Evolutionary conservation across 2,797 vertebrate species (phyloP).

Genomic region (Rhynchonycteris naso): DNA sequence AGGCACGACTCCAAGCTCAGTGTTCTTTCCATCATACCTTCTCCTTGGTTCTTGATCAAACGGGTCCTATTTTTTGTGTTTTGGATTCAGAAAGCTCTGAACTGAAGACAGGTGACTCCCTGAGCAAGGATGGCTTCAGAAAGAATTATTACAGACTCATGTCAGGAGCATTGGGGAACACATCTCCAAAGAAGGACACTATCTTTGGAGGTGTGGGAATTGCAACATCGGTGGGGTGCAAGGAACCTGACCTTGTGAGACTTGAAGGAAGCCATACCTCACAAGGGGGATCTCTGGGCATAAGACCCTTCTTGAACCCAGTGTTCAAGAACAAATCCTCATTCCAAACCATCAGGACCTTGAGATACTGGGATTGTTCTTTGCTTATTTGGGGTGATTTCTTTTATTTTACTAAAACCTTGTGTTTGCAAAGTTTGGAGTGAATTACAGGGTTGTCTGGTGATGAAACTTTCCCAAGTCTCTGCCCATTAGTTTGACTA

Average conservation of each 20-base stretch:
- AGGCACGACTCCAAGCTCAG: not conserved
- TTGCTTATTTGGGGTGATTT: slow-evolving; percentile 7
- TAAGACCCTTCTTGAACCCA: not conserved
- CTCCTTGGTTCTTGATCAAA: not conserved
- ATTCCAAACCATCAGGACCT: not conserved
- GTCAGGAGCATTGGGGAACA: not conserved
- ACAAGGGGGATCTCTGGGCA: not conserved
- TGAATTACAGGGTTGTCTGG: not conserved
- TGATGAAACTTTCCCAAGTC: not conserved
- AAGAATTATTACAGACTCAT: not conserved
- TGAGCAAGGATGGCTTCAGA: not conserved
- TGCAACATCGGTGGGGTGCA: not conserved
- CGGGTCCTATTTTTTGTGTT: not conserved
- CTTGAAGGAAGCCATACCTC: not conserved
- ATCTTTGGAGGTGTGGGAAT: not conserved
- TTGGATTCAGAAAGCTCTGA: not conserved
- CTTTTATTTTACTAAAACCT: not conserved
- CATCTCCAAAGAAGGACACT: not conserved
- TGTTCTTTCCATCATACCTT: not conserved
- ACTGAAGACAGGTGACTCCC: not conserved
- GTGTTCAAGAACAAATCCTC: not conserved
- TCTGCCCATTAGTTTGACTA: not conserved
- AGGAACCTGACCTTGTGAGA: not conserved
- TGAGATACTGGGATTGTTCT: not conserved
- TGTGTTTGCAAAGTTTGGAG: not conserved